phyloP scores from a whole-genome alignment of 2,797 vertebrate genomes.

The Apogon talboti region DNA sequence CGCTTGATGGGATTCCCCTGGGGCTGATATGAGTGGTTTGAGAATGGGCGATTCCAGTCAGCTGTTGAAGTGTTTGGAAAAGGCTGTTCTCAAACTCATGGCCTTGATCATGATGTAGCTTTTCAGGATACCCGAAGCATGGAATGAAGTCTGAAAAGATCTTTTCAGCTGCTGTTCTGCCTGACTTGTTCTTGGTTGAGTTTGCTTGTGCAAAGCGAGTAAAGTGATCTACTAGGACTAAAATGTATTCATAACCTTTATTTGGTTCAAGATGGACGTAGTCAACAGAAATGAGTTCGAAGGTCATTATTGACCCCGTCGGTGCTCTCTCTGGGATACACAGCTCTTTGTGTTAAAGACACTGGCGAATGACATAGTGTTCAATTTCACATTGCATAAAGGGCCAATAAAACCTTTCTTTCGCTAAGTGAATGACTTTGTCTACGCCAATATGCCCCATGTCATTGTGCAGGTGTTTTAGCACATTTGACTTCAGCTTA shows the following conservation, averaged over 20 bases:
- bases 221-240: too few species aligned
- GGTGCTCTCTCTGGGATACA: background rate
- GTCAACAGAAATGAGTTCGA: too few species aligned
- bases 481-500: too few species aligned
- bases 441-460: too few species aligned
- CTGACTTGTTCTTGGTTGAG: too few species aligned
- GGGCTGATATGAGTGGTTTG: background rate
- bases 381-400: constrained; percentile 5
- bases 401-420: constrained; percentile 19
- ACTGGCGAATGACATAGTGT: constrained; percentile 1
- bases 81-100: background rate
- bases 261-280: too few species aligned
- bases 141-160: constrained; percentile 5
- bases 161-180: too few species aligned
- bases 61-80: constrained; percentile 11
- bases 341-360: background rate
- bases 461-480: too few species aligned
- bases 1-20: too few species aligned
- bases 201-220: too few species aligned
- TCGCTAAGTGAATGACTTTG: too few species aligned
- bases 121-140: constrained; percentile 1
- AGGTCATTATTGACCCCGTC: background rate
- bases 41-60: background rate
- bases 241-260: too few species aligned
- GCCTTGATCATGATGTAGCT: constrained; percentile 8